Evolutionary conservation across 2,888 invertebrate species (phyloP), one percentile per base, ranked within the genome.

Genomic region (Phytoseiulus persimilis): DNA sequence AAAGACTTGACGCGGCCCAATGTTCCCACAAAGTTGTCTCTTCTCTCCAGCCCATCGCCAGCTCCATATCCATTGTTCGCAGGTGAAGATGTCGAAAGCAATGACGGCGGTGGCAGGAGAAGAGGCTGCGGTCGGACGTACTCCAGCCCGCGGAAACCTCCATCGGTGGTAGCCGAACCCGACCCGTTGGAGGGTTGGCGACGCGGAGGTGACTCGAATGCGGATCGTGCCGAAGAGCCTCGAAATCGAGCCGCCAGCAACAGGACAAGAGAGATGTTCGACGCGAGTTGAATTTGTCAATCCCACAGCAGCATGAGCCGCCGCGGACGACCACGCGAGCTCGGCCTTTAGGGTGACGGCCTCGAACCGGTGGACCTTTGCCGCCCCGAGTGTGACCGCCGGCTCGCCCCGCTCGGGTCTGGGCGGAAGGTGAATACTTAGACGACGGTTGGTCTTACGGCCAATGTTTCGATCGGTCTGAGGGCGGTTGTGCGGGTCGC

Each of bases 381-480:
- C 14, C 23, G 65, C 18, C 14, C 14, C 46, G 46, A 11, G 46
- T 46, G 6, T 46, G 46, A 46, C 46, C 46, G 46, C 46, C 14
- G 6, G 65, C 65, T 39, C 9, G 5, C 39, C 39, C 39, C 9
- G n/a, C 46, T 46, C 46, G 46, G 6, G 46, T 28, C 28, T 18
- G 23, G 65, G 65, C 28, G 23, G 65, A 65, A 65, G 65, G 65
- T 65, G 65, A 23, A 65, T 65, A 23, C 65, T 65, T 28, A 65
- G 65, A 65, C n/a, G n/a, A n/a, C 65, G 65, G 65, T 65, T 65
- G 65, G 65, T 65, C 65, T 65, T 65, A 65, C 65, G 65, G 65
- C 46, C 46, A 14, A 6, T 46, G 9, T 46, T 65, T 65, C 65
- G 65, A 65, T 18, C 46, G 46, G 46, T 46, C 14, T 46, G 14